These are phyloP conservation scores for Dione vanillae DNA, from an alignment of 2,888 invertebrate species.

Conservation along the genomic window DNA sequence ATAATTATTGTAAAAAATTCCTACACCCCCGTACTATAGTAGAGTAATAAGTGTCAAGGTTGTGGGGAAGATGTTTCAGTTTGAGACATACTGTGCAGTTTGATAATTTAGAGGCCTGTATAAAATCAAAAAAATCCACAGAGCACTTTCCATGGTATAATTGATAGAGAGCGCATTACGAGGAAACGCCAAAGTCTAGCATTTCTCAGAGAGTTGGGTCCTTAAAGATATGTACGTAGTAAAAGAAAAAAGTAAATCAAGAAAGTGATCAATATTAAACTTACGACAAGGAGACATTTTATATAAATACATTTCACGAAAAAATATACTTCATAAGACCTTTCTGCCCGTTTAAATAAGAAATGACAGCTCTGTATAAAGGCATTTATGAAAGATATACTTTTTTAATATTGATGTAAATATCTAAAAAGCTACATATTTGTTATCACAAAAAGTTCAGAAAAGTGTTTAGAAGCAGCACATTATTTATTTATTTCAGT, in stretches of 20 bases:
- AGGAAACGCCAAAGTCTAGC: too few species aligned
- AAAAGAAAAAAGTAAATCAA: not conserved
- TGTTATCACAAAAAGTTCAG: not conserved
- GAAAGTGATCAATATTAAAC: not conserved
- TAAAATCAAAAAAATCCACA: too few species aligned
- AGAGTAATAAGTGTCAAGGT: too few species aligned
- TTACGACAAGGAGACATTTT: not conserved
- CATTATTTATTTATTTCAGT: not conserved
- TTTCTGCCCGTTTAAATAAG: conserved; percentile 19
- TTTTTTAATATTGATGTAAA: conserved; percentile 8
- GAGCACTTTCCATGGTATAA: too few species aligned
- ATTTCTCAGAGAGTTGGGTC: too few species aligned
- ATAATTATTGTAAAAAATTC: too few species aligned
- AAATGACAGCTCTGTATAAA: conserved; percentile 3
- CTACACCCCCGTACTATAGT: too few species aligned
- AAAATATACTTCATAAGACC: conserved; percentile 1
- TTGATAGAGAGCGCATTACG: too few species aligned
- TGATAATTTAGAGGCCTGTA: too few species aligned
- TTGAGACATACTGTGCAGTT: too few species aligned
- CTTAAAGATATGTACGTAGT: not conserved
- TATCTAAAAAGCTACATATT: conserved; percentile 12
- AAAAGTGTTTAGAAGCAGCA: not conserved
- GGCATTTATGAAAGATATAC: not conserved
- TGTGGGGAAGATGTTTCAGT: too few species aligned
- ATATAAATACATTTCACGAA: not conserved